Base-by-base conservation (phyloP, 2,888 invertebrate genomes). In the Volucella inflata region DNA sequence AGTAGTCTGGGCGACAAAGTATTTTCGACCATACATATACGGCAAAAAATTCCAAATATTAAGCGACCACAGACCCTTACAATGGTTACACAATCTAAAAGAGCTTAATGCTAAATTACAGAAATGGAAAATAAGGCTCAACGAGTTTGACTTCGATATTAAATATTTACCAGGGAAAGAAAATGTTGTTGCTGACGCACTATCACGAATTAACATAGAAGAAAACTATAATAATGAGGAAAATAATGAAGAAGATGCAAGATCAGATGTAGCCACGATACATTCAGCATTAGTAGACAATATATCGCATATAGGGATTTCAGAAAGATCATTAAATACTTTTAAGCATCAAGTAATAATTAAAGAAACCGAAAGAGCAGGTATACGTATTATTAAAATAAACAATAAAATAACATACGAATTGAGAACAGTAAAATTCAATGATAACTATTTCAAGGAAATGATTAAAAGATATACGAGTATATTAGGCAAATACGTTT, bases 1-100 rank as follows among this genome's bases (percentile, higher is more conserved):
- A 11, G 83, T 87, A 8, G 75, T 87, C 16, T 83, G 84, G 83
- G 44, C 79, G n/a, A n/a, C n/a, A n/a, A n/a, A n/a, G n/a, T n/a
- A n/a, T n/a, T n/a, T n/a, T n/a, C n/a, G 6, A 51, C 64, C 10
- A 77, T 82, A 87, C 48, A 42, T 83, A 16, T 83, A 62, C 62
- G 87, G 81, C 4, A 71, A 59, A 50, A 81, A 72, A 62, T 87
- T 79, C 30, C n/a, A 62, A 11, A 65, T 87, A 16, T 38, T 72
- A 14, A 87, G 74, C 2, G 80, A 87, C 62, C 85, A 87, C 40
- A 48, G 64, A 55, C 87, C 81, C 0, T 38, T 87, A 11, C 59
- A 65, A 46, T 85, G 77, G 78, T 42, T 74, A 30, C 53, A 75
- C 8, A 75, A 71, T 50, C 12, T 51, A 36, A 81, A 77, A 51